Evolutionary conservation across 2,888 invertebrate genomes (phyloP).

Genomic region (Muscina levida): DNA sequence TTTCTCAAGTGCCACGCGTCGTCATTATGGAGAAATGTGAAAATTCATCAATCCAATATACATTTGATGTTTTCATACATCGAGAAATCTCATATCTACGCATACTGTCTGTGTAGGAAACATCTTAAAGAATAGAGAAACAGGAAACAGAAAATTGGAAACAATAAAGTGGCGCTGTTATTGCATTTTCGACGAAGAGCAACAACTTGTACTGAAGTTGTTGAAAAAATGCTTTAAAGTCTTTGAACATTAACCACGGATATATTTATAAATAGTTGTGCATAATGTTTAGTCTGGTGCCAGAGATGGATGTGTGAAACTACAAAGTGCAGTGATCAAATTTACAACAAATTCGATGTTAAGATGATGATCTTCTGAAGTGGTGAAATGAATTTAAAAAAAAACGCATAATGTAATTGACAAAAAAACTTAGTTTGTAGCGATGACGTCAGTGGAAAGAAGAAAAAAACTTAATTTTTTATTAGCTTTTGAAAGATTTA

Average conservation of each 20-base stretch:
- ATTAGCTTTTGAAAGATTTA: too few relatives aligned
- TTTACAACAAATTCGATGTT: too few relatives aligned
- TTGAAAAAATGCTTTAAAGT: constrained; percentile 11
- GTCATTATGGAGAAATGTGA: constrained; percentile 13
- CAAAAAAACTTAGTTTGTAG: too few relatives aligned
- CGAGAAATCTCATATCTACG: not conserved
- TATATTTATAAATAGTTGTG: constrained; percentile 25
- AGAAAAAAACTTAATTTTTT: too few relatives aligned
- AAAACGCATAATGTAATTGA: too few relatives aligned
- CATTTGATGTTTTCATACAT: constrained; percentile 38
- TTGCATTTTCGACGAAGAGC: constrained; percentile 32
- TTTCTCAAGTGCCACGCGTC: constrained; percentile 42
- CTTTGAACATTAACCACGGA: constrained; percentile 25
- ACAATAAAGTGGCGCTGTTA: constrained; percentile 20
- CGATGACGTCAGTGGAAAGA: too few relatives aligned
- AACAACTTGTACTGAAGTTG: constrained; percentile 16
- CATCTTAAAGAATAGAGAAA: constrained; percentile 21
- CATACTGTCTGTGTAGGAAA: not conserved
- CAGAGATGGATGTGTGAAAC: constrained; percentile 13
- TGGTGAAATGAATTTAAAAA: too few relatives aligned
- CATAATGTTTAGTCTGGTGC: not conserved
- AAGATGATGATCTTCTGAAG: too few relatives aligned
- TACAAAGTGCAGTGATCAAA: too few relatives aligned
- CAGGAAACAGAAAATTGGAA: constrained; percentile 41
- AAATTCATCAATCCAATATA: constrained; percentile 18